Evolutionary conservation across 2,888 invertebrate species (phyloP).

Genomic region (Drosophila affinis): DNA sequence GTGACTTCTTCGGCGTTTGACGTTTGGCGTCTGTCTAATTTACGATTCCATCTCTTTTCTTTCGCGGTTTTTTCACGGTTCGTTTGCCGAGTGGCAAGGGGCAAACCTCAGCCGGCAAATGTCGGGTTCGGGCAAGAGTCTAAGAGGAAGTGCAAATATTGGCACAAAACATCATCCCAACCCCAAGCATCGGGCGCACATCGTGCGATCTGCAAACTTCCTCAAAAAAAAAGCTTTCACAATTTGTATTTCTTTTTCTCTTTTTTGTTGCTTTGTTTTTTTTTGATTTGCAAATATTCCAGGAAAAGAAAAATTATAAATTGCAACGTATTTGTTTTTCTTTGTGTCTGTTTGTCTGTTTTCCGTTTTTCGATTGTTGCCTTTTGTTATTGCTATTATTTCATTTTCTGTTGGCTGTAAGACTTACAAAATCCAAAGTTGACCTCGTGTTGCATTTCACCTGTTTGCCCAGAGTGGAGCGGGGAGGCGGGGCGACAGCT

Average conservation of each 20-base stretch:
- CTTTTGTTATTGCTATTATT: background rate
- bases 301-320: conserved; percentile 48
- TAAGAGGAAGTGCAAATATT: conserved; percentile 69
- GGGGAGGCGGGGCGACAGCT: background rate
- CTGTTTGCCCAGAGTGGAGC: conserved; percentile 1
- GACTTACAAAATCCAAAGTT: conserved; percentile 32
- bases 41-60: background rate
- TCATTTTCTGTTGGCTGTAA: background rate
- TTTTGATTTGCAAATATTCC: conserved; percentile 47
- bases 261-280: background rate
- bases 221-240: conserved; percentile 60
- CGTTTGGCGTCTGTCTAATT: background rate
- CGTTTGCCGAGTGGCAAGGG: conserved; percentile 8
- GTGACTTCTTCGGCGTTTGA: background rate
- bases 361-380: background rate
- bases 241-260: conserved; percentile 20
- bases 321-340: conserved; percentile 7
- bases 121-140: conserved; percentile 30
- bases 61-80: conserved; percentile 12
- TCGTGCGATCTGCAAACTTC: conserved; percentile 62
- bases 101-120: conserved; percentile 8
- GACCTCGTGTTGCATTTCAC: conserved; percentile 64
- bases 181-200: conserved; percentile 10
- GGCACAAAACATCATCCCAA: conserved; percentile 22
- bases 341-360: background rate